These are phyloP conservation scores for Hipposideros larvatus DNA, from an alignment of 2,797 vertebrate genomes.

Conservation along the genomic window DNA sequence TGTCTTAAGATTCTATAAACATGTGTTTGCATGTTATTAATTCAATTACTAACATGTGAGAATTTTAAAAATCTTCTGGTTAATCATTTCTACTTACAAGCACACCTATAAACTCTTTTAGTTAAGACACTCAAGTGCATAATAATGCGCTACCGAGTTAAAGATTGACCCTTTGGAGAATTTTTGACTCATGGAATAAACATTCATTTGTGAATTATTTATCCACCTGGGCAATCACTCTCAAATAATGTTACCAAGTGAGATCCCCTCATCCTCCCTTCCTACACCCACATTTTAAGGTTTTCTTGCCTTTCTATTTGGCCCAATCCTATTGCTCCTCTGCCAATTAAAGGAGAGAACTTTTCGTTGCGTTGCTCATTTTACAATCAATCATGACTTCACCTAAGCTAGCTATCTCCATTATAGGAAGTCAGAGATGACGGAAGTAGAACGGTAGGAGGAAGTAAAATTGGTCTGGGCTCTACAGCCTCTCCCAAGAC, in stretches of 20 bases:
- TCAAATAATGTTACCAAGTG: background rate
- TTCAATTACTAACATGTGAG: constrained; percentile 38
- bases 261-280: background rate
- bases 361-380: background rate
- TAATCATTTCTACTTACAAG: constrained; percentile 56
- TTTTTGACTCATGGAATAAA: constrained; percentile 51
- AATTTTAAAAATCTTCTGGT: constrained; percentile 42
- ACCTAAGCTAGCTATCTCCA: background rate
- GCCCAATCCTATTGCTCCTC: background rate
- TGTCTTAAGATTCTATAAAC: background rate
- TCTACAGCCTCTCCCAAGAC: background rate
- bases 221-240: background rate
- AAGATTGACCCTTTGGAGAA: background rate
- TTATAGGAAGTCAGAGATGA: background rate
- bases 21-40: constrained; percentile 46
- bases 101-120: background rate
- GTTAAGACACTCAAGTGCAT: background rate
- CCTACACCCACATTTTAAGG: background rate
- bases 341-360: background rate
- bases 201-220: constrained; percentile 24
- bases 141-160: background rate
- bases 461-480: background rate
- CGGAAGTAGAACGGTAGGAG: background rate
- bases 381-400: background rate
- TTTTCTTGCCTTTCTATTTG: background rate